Evolutionary conservation across 2,797 vertebrate genomes (phyloP).

Genomic region (Eulemur rubriventer): DNA sequence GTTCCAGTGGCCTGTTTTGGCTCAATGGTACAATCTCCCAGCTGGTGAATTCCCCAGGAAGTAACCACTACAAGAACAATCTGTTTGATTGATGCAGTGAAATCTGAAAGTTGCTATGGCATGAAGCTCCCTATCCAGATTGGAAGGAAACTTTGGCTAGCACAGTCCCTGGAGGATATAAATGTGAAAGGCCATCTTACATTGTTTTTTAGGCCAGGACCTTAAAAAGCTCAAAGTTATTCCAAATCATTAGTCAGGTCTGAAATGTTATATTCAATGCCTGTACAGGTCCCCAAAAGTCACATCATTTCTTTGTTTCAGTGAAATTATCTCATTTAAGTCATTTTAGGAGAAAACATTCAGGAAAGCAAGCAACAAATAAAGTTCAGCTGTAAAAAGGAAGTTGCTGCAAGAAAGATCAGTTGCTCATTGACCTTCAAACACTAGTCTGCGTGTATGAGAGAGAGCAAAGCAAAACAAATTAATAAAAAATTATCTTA

Average conservation of each 20-base stretch:
- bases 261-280: background rate
- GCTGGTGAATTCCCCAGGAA: slow-evolving; percentile 25
- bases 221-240: background rate
- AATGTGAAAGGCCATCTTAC: background rate
- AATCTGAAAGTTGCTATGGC: background rate
- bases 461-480: background rate
- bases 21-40: background rate
- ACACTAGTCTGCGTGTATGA: background rate
- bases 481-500: slow-evolving; percentile 55
- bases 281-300: background rate
- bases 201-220: background rate
- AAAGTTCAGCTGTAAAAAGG: background rate
- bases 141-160: background rate
- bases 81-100: slow-evolving; percentile 29
- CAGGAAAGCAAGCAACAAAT: slow-evolving; percentile 25
- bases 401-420: background rate
- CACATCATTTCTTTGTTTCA: background rate
- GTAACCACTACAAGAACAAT: background rate
- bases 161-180: background rate
- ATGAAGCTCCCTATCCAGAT: background rate
- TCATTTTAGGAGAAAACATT: slow-evolving; percentile 36
- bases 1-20: slow-evolving; percentile 4
- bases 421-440: background rate
- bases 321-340: background rate
- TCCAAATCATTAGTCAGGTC: background rate